Base-by-base conservation (phyloP, 2,113 vertebrate genomes). In the Sterrhoptilus dennistouni region DNA sequence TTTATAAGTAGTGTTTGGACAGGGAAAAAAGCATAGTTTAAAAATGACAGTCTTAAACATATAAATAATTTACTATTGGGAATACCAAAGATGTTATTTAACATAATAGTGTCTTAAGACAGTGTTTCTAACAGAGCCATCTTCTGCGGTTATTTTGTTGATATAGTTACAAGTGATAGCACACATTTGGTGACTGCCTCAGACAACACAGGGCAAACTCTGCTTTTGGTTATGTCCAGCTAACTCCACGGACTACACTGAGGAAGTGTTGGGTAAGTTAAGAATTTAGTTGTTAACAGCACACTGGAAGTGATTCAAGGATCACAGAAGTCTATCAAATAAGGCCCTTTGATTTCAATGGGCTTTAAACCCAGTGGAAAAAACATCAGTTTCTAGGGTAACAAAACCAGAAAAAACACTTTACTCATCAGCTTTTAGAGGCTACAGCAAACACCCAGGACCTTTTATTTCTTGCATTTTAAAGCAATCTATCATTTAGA, bases 51-150 rank as follows among this genome's bases (percentile, higher is more conserved):
- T 83, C 85, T 93, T 87, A 93, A 93, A 91, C 90, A 79, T 89
- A 93, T 89, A 96, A 95, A 94, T 96, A 89, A 93, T 96, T 95
- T 95, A 93, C 78, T 95, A 89, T 60, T 95, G 81, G 38, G 71
- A 95, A 91, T 93, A 90, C 92, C 93, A 89, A 72, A 90, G 87
- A 77, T 54, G 79, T 90, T 96, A 81, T 89, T 96, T 94, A 96
- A 90, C 71, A 71, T 80, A 89, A 68, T 76, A 88, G 56, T n/a
- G 63, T 80, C 56, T 60, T 75, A 71, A 92, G 42, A 64, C 64
- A 63, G 42, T 40, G 94, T 69, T 92, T 91, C 72, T 56, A 53
- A 45, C 74, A 63, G 72, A 81, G 53, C 45, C 78, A n/a, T 78
- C 69, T 49, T 90, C 82, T 81, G 87, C 40, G 89, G 88, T 75